Conservation (phyloP, 2,888 invertebrate genomes). For the Halocaridina rubra region DNA sequence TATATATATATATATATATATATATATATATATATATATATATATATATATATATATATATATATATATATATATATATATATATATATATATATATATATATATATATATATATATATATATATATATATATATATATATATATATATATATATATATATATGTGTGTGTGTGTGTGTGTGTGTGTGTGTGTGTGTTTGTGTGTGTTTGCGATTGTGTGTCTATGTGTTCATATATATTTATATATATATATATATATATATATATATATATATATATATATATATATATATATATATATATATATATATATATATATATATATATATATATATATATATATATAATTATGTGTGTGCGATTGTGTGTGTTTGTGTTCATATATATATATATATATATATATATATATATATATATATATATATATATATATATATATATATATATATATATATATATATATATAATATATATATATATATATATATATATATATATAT, state of each 20-base stretch:
- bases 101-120: neutral
- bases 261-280: conserved; percentile 14
- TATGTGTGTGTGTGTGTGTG: neutral
- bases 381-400: neutral
- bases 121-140: neutral
- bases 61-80: too few relatives aligned
- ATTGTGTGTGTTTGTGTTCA: neutral
- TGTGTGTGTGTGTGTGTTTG: neutral
- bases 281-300: conserved; percentile 10
- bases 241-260: conserved; percentile 17
- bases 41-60: too few relatives aligned
- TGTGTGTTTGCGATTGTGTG: neutral
- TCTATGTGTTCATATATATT: neutral
- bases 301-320: neutral
- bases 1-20: too few relatives aligned
- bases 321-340: neutral
- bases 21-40: too few relatives aligned
- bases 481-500: neutral
- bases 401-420: neutral
- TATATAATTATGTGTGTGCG: neutral
- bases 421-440: neutral
- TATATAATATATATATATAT: neutral
- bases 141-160: neutral
- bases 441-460: neutral
- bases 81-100: too few relatives aligned